Percentiles rank a stretch among this genome's conserved stretches.
phyloP scores from a whole-genome alignment of 2,888 invertebrate genomes.

The Athripsodes cinereus region DNA sequence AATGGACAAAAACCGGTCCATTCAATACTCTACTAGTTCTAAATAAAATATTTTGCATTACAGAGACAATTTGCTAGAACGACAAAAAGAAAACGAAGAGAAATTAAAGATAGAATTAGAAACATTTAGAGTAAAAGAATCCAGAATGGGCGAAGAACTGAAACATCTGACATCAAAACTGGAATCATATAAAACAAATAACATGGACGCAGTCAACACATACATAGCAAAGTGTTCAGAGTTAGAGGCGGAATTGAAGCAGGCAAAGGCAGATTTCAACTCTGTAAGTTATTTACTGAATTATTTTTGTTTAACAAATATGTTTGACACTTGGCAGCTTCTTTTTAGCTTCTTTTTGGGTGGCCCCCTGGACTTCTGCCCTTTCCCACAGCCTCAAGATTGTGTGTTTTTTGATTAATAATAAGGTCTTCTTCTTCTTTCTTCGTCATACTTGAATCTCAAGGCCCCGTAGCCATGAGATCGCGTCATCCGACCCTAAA shows the following conservation, averaged over 20 bases:
- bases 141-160: slow-evolving; percentile 23
- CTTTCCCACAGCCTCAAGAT: no score
- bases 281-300: slow-evolving; percentile 17
- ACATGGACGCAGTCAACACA: slow-evolving; percentile 31
- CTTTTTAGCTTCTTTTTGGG: no score
- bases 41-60: slow-evolving; percentile 5
- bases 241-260: slow-evolving; percentile 34
- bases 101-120: slow-evolving; percentile 33
- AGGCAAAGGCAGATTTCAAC: slow-evolving; percentile 10
- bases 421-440: no score
- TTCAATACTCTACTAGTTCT: no score
- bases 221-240: slow-evolving; percentile 33
- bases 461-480: no score
- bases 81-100: slow-evolving; percentile 35
- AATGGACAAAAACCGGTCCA: no score
- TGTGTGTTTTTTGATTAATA: no score
- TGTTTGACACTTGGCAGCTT: no score
- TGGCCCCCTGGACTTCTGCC: no score
- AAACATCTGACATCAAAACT: slow-evolving; percentile 36
- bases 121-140: slow-evolving; percentile 33
- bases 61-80: slow-evolving; percentile 26
- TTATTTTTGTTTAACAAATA: no score
- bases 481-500: no score
- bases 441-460: no score
- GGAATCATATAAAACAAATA: slow-evolving; percentile 33